Percentiles rank a stretch among this genome's conserved stretches.
Conservation (phyloP, 2,888 invertebrate species). For the Himalopsyche kuldschensis region DNA sequence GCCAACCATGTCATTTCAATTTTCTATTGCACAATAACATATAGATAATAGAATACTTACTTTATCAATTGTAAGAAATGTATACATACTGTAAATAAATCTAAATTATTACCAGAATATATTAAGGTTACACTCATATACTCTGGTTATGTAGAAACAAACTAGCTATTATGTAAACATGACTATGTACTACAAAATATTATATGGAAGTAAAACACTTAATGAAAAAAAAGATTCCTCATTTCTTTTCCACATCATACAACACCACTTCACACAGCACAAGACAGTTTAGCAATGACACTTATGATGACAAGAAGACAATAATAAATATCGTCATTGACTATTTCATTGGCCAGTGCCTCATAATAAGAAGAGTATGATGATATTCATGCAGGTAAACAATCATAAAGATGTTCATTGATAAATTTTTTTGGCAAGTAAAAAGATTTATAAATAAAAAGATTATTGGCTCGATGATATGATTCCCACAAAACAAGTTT, state of each 20-base stretch:
- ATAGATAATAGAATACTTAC: slow-evolving; percentile 19
- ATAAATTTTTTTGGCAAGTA: no score
- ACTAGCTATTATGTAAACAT: slow-evolving; percentile 30
- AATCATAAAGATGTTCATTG: no score
- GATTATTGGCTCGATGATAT: no score
- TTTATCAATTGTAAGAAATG: slow-evolving; percentile 33
- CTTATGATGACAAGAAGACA: no score
- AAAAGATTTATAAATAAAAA: no score
- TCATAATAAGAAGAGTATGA: no score
- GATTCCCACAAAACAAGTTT: no score
- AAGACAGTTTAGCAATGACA: no score
- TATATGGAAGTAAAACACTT: slow-evolving; percentile 28
- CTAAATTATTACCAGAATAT: slow-evolving; percentile 33
- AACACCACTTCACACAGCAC: not conserved
- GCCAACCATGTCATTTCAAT: slow-evolving; percentile 33
- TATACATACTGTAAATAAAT: slow-evolving; percentile 37
- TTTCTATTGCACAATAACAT: slow-evolving; percentile 38
- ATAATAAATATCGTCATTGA: no score
- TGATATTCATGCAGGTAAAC: no score
- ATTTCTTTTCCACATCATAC: not conserved
- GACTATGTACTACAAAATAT: slow-evolving; percentile 31
- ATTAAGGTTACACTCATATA: slow-evolving; percentile 31
- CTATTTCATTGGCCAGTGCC: no score
- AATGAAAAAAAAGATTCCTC: not conserved
- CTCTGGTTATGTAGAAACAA: slow-evolving; percentile 33